Evolutionary conservation across 2,888 invertebrate genomes (phyloP), one percentile per base, ranked within the genome.

Genomic region (Mesopsocus fuscifrons): DNA sequence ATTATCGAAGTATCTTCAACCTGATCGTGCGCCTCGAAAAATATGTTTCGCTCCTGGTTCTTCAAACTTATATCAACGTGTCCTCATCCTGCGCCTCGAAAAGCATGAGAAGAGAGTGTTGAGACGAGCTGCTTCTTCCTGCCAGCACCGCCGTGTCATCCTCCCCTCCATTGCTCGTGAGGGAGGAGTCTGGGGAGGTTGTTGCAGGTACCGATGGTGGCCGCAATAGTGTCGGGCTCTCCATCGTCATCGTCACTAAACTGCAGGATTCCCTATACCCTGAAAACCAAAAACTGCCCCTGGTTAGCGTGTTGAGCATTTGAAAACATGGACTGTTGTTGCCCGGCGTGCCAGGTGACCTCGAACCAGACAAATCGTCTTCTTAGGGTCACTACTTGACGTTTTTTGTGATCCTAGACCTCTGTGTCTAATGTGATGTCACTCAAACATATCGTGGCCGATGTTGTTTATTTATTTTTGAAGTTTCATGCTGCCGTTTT

Each of bases 21-120:
- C n/a, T n/a, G n/a, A n/a, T n/a, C n/a, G n/a, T n/a, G n/a, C n/a
- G n/a, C n/a, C n/a, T n/a, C n/a, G n/a, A n/a, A n/a, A n/a, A n/a
- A n/a, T n/a, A n/a, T n/a, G n/a, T n/a, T n/a, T n/a, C n/a, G n/a
- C n/a, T 33, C 5, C 3, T 33, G 9, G 6, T 4, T 6, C 15
- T 16, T 33, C 9, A 4, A 15, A 34, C 53, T 71, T 75, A 85
- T 52, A 85, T 79, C 42, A 85, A 67, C 11, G 85, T 85, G 54
- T 85, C 85, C 62, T 85, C 85, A 56, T 87, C 85, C 53, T 81
- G 73, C n/a, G 77, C 67, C 46, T 83, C 84, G 53, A 80, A 77
- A 42, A 76, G 72, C 65, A 82, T 72, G 34, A 83, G 54, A 2
- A 84, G 62, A 1, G 83, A 82, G 50, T 81, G 77, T 51, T 82